Conservation (phyloP, 2,888 invertebrate species). For the Drosophila stalkeri region DNA sequence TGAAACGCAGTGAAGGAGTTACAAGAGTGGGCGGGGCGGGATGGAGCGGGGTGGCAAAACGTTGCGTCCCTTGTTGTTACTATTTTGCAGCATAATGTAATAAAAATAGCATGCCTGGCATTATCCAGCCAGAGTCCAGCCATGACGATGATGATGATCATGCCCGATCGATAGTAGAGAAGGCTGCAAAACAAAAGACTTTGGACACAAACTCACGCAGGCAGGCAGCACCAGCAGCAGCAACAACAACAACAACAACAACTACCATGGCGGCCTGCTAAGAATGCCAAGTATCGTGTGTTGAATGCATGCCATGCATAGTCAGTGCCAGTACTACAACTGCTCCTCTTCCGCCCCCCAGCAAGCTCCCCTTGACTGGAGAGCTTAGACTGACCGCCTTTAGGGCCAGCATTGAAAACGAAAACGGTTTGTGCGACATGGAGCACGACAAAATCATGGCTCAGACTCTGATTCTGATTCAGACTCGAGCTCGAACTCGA, state of each 20-base stretch:
- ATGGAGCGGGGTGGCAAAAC: neutral
- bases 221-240: constrained; percentile 29
- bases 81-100: constrained; percentile 80
- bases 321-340: constrained; percentile 45
- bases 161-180: constrained; percentile 73
- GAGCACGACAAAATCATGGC: constrained; percentile 77
- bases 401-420: constrained; percentile 76
- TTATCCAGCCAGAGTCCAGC: constrained; percentile 60
- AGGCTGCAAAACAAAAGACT: constrained; percentile 76
- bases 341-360: neutral
- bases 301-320: constrained; percentile 80
- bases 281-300: constrained; percentile 81
- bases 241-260: constrained; percentile 23
- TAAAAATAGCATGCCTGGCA: constrained; percentile 77
- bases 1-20: neutral
- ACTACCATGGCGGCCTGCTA: constrained; percentile 66
- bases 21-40: neutral
- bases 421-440: constrained; percentile 78
- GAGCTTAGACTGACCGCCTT: constrained; percentile 68
- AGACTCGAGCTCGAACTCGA: constrained; percentile 34
- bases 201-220: constrained; percentile 80
- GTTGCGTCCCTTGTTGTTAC: constrained; percentile 72
- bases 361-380: neutral
- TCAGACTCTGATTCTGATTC: constrained; percentile 39
- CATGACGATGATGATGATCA: constrained; percentile 67